Percentiles rank a stretch among this genome's conserved stretches.
These are phyloP conservation scores for Melipona bicolor DNA, from an alignment of 2,888 invertebrate species.

Conservation along the genomic window DNA sequence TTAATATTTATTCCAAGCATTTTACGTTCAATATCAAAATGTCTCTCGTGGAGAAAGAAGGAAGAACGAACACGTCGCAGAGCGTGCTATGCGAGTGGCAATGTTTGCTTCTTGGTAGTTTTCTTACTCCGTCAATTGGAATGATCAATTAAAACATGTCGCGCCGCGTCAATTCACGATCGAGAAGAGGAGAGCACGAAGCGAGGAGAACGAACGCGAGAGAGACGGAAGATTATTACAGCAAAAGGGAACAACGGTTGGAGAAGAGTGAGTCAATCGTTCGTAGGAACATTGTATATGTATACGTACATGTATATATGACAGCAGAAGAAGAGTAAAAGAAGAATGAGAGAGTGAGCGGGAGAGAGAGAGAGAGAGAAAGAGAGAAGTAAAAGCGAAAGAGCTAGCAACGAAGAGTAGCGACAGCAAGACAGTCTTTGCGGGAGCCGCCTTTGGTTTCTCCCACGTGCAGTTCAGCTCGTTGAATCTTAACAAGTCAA, in stretches of 20 bases:
- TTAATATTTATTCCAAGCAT: background rate
- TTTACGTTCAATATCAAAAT: background rate
- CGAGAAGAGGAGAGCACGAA: slow-evolving; percentile 5
- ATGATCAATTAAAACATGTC: slow-evolving; percentile 64
- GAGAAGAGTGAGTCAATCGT: slow-evolving; percentile 32
- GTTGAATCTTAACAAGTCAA: slow-evolving; percentile 57
- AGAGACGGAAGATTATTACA: slow-evolving; percentile 1
- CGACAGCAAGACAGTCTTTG: slow-evolving; percentile 58
- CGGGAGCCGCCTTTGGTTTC: slow-evolving; percentile 69
- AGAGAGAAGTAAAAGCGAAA: slow-evolving; percentile 7
- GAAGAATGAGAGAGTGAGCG: background rate
- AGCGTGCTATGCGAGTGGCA: slow-evolving; percentile 10
- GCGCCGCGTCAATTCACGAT: slow-evolving; percentile 29
- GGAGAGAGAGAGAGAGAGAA: background rate
- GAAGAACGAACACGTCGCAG: background rate
- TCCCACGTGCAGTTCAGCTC: slow-evolving; percentile 57
- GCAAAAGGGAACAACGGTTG: slow-evolving; percentile 20
- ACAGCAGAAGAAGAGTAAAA: background rate
- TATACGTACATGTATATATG: background rate
- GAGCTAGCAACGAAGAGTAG: slow-evolving; percentile 24
- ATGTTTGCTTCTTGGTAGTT: slow-evolving; percentile 38
- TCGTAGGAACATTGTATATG: background rate
- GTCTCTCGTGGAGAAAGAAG: no score
- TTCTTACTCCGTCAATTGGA: slow-evolving; percentile 56
- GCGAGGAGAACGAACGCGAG: slow-evolving; percentile 9